A percentile compares a stretch with the other conserved stretches of the same genome.
phyloP scores from a whole-genome alignment of 1,140 invertebrate genomes.

The Apolygus lucorum region DNA sequence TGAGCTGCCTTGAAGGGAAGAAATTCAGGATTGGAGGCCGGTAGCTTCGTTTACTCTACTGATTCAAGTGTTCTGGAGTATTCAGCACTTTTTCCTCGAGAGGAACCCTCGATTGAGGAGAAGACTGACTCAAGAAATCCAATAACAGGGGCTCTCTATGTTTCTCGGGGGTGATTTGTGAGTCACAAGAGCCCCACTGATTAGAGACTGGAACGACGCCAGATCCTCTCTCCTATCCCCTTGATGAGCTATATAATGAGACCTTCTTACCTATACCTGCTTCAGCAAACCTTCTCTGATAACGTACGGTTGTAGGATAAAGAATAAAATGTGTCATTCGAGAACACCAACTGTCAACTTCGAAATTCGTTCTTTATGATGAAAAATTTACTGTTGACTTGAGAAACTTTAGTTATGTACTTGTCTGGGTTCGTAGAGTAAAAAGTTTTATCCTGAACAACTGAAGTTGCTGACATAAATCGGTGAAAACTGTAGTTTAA shows the following conservation, averaged over 20 bases:
- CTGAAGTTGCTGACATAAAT: too few species aligned
- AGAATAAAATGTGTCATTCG: too few species aligned
- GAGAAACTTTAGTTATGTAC: too few species aligned
- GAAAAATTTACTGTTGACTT: too few species aligned
- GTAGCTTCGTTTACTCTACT: not conserved
- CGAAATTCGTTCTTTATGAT: too few species aligned
- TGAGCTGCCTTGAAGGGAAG: too few species aligned
- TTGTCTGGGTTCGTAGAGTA: too few species aligned
- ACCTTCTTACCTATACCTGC: not conserved
- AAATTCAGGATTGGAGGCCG: not conserved
- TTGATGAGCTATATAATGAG: not conserved
- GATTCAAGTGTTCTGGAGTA: not conserved
- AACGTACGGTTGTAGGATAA: too few species aligned
- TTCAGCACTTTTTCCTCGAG: not conserved
- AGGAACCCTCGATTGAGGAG: not conserved
- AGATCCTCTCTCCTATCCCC: not conserved
- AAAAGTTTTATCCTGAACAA: too few species aligned
- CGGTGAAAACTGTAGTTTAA: too few species aligned
- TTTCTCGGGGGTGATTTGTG: conserved; percentile 9
- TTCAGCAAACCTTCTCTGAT: too few species aligned
- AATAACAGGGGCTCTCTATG: not conserved
- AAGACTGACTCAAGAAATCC: conserved; percentile 6
- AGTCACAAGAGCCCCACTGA: conserved; percentile 3
- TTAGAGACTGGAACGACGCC: not conserved
- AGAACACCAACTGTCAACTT: too few species aligned